A percentile compares a stretch with the other conserved stretches of the same genome.
Evolutionary conservation across 2,113 vertebrate species (phyloP).

Genomic region (Donacobius atricapilla): DNA sequence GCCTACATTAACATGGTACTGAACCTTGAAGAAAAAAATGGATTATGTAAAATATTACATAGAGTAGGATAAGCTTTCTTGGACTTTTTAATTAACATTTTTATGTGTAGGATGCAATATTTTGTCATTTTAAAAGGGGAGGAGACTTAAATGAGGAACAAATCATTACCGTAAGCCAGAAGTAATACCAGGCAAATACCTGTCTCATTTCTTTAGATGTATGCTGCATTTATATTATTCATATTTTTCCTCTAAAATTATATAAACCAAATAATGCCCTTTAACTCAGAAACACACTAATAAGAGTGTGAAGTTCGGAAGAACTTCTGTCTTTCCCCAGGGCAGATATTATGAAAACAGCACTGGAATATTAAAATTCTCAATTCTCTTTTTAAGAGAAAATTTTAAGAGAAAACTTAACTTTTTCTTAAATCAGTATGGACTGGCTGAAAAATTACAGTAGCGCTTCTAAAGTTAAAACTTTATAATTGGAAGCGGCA

Average conservation of each 20-base stretch:
- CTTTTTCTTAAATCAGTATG: neutral
- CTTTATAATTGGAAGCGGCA: neutral
- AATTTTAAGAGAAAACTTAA: neutral
- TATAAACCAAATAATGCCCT: neutral
- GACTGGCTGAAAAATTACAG: neutral
- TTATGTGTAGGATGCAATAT: neutral
- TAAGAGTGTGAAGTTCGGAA: neutral
- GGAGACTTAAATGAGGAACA: constrained; percentile 58
- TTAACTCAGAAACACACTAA: neutral
- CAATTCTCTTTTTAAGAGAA: neutral
- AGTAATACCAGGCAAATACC: constrained; percentile 52
- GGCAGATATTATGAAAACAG: neutral
- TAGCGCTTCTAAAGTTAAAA: neutral
- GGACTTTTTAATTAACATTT: neutral
- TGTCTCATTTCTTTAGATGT: neutral
- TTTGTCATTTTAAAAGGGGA: neutral
- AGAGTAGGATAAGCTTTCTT: neutral
- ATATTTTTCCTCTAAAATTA: neutral
- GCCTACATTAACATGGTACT: neutral
- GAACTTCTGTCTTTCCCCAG: neutral
- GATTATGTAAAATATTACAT: neutral
- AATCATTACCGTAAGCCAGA: constrained; percentile 48
- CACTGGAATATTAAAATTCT: neutral
- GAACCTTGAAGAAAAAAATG: constrained; percentile 28
- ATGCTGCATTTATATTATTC: neutral